These are phyloP conservation scores for Parthenolecanium corni DNA, from an alignment of 2,888 invertebrate species.

Conservation along the genomic window DNA sequence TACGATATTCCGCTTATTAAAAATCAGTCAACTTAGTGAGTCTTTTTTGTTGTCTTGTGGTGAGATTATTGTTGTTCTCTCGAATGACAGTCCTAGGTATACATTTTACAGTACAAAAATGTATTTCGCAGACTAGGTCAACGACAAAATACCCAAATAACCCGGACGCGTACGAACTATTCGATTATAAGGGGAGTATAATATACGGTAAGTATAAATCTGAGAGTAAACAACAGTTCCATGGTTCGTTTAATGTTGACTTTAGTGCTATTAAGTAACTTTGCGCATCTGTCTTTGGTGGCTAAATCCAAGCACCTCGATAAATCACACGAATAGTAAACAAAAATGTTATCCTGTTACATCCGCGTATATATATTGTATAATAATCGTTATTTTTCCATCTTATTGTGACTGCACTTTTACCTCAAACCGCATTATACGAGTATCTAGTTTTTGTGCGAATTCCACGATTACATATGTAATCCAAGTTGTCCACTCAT, in stretches of 20 bases:
- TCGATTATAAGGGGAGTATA: no score
- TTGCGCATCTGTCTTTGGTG: constrained; percentile 23
- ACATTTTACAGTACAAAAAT: constrained; percentile 1
- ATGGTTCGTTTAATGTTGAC: constrained; percentile 26
- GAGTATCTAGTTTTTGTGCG: constrained; percentile 1
- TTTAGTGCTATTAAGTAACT: constrained; percentile 28
- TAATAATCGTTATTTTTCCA: constrained; percentile 12
- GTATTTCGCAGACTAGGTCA: no score
- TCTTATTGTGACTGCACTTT: not conserved
- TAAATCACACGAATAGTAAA: constrained; percentile 28
- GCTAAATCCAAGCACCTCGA: constrained; percentile 27
- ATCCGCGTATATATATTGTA: constrained; percentile 15
- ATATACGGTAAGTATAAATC: not conserved
- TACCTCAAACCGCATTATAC: constrained; percentile 2
- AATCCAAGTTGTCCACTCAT: constrained; percentile 17
- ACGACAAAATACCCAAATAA: not conserved
- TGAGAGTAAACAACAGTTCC: constrained; percentile 24
- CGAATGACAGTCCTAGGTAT: constrained; percentile 25
- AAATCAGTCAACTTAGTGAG: not conserved
- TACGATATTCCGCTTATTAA: constrained; percentile 1
- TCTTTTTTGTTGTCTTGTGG: not conserved
- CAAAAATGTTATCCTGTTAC: constrained; percentile 18
- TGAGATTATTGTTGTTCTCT: constrained; percentile 17
- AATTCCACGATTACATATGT: constrained; percentile 21
- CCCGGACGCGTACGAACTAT: not conserved